Conservation (phyloP, 2,113 vertebrate species). For the Picathartes gymnocephalus region DNA sequence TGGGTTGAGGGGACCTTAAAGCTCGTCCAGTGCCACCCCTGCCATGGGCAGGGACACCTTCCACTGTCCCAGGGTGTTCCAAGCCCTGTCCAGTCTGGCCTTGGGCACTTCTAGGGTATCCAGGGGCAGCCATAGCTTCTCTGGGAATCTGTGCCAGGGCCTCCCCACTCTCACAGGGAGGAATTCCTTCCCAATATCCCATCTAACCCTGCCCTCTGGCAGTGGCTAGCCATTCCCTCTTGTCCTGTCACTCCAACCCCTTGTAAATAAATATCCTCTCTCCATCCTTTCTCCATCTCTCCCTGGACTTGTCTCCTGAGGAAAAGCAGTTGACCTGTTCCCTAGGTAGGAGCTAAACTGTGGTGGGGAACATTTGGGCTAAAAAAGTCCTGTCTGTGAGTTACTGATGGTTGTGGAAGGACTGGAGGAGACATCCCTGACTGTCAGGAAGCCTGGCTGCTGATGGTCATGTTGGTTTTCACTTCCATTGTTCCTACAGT, state of each 20-base stretch:
- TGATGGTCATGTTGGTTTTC: not conserved
- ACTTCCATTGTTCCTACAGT: not conserved
- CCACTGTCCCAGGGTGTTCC: rapidly evolving
- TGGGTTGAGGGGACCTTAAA: not conserved
- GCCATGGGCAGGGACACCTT: not conserved
- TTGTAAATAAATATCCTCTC: not conserved
- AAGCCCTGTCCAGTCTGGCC: rapidly evolving
- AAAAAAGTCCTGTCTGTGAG: not conserved
- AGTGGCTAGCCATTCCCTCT: not conserved
- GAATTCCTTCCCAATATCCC: not conserved
- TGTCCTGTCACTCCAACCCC: not conserved
- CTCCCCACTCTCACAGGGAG: rapidly evolving
- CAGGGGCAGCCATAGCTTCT: not conserved
- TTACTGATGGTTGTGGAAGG: not conserved
- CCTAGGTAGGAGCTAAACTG: not conserved
- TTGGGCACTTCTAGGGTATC: not conserved
- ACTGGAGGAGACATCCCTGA: not conserved
- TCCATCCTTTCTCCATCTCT: not conserved
- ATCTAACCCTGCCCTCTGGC: not conserved
- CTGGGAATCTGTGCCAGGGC: not conserved
- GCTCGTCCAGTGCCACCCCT: not conserved
- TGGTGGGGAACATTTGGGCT: not conserved
- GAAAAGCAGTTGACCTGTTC: not conserved
- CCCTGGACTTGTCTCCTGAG: not conserved
- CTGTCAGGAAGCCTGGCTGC: not conserved